phyloP scores from a whole-genome alignment of 2,888 invertebrate genomes.

The Lochmaea capreae region DNA sequence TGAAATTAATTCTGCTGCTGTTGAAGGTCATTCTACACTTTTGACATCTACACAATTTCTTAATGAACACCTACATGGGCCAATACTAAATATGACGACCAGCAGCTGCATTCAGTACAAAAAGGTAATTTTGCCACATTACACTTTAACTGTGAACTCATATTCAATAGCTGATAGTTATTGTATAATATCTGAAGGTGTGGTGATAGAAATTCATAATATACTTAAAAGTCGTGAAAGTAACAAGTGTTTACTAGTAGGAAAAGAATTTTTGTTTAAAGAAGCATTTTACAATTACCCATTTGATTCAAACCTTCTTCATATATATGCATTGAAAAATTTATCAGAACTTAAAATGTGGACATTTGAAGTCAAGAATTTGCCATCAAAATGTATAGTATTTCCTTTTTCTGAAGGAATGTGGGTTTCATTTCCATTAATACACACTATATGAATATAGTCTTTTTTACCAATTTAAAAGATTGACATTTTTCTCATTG shows the following conservation, averaged over 20 bases:
- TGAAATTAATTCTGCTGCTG: background rate
- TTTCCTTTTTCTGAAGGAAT: conserved; percentile 2
- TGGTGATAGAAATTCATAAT: too few relatives aligned
- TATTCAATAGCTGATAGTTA: background rate
- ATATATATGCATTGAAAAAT: conserved; percentile 11
- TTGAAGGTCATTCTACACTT: too few relatives aligned
- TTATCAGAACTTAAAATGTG: conserved; percentile 13
- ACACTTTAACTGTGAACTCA: conserved; percentile 3
- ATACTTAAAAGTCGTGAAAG: background rate
- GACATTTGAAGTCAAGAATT: conserved; percentile 15
- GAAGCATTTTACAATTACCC: conserved; percentile 16
- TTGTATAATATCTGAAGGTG: too few relatives aligned
- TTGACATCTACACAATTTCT: background rate
- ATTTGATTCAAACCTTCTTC: conserved; percentile 8
- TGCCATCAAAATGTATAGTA: conserved; percentile 16
- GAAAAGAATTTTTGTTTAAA: conserved; percentile 16
- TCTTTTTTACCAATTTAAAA: background rate
- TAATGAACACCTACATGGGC: conserved; percentile 1
- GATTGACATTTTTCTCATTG: too few relatives aligned
- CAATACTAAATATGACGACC: background rate
- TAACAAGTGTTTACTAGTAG: conserved; percentile 14
- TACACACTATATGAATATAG: conserved; percentile 18
- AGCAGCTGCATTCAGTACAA: conserved; percentile 3
- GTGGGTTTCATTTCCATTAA: conserved; percentile 7
- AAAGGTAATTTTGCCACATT: conserved; percentile 3